A percentile compares a stretch with the other conserved stretches of the same genome.
Evolutionary conservation across 2,797 vertebrate species (phyloP).

Genomic region (Propithecus perrieri): DNA sequence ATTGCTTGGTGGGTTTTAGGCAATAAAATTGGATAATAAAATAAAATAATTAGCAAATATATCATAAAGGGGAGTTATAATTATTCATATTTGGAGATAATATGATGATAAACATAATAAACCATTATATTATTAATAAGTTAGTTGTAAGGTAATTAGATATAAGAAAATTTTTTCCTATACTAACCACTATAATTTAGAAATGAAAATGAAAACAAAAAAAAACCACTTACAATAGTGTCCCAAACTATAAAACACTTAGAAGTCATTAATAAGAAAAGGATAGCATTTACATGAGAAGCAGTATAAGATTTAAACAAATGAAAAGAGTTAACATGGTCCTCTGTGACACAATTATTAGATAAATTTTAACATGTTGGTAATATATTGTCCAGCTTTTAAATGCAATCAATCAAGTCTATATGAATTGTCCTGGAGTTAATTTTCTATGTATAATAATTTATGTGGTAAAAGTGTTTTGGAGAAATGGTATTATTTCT

Average conservation of each 20-base stretch:
- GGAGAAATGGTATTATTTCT: not conserved
- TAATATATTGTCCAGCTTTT: not conserved
- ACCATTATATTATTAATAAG: not conserved
- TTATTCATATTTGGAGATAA: not conserved
- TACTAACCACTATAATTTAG: not conserved
- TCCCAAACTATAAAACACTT: not conserved
- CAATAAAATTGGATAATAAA: slow-evolving; percentile 2
- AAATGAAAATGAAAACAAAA: not conserved
- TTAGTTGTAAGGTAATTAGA: not conserved
- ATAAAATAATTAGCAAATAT: not conserved
- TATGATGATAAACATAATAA: not conserved
- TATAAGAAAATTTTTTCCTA: not conserved
- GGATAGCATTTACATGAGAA: not conserved
- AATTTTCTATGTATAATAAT: not conserved
- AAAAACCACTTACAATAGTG: not conserved
- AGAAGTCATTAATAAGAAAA: not conserved
- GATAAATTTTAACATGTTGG: not conserved
- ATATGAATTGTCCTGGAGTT: not conserved
- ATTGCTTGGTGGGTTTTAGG: not conserved
- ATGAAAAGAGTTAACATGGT: not conserved
- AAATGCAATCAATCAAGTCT: not conserved
- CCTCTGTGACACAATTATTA: not conserved
- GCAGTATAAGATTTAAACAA: not conserved
- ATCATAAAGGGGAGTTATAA: not conserved
- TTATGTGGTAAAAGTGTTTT: not conserved